phyloP scores from a whole-genome alignment of 2,113 vertebrate species.

The Rhinolophus sinicus region DNA sequence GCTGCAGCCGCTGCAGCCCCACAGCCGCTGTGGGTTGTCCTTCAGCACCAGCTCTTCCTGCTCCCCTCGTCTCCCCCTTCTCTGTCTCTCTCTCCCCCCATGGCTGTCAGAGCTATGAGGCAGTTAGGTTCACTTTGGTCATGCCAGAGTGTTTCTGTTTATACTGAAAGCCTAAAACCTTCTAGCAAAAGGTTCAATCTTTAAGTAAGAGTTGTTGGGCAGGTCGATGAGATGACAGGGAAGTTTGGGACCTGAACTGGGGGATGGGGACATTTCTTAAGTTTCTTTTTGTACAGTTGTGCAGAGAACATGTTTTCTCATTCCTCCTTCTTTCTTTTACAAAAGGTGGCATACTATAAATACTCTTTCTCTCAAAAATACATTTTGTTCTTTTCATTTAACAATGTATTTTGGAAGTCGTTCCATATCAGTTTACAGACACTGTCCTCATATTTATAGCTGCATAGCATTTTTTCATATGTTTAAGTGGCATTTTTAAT shows the following conservation, averaged over 20 bases:
- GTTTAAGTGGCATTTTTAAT: not conserved
- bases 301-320: not conserved
- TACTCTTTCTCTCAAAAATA: not conserved
- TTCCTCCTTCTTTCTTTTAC: not conserved
- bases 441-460: not conserved
- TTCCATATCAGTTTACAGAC: not conserved
- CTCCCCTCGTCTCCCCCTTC: no score
- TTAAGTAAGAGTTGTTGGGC: not conserved
- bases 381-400: not conserved
- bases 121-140: not conserved
- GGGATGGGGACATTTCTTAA: not conserved
- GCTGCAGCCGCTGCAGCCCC: not conserved
- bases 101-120: rapidly evolving
- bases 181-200: not conserved
- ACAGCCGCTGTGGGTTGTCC: not conserved
- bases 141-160: not conserved
- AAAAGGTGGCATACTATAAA: not conserved
- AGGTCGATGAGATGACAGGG: not conserved
- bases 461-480: not conserved
- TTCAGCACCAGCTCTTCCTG: not conserved
- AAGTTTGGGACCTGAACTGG: not conserved
- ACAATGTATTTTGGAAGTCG: not conserved
- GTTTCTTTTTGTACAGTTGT: not conserved
- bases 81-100: no score
- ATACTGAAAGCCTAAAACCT: not conserved